A percentile compares a stretch with the other conserved stretches of the same genome.
phyloP scores from a whole-genome alignment of 1,140 invertebrate species.

The Sitophilus oryzae region DNA sequence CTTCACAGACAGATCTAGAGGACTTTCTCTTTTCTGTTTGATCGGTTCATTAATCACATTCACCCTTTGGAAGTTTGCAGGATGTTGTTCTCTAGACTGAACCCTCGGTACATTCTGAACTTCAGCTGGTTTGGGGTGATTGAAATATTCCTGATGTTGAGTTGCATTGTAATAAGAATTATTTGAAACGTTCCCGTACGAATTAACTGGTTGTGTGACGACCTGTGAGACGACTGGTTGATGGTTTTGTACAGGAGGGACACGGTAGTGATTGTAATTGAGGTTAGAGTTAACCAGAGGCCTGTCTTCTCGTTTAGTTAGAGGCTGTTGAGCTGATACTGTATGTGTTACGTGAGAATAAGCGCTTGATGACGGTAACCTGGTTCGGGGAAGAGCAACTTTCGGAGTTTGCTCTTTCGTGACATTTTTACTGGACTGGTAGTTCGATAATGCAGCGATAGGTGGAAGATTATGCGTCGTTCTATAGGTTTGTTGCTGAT shows the following conservation, averaged over 20 bases:
- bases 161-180: constrained; percentile 13
- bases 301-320: neutral
- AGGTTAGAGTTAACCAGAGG: neutral
- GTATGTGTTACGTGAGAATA: neutral
- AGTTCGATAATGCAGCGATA: constrained; percentile 47
- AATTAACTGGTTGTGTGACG: constrained; percentile 23
- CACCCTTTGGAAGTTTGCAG: neutral
- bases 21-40: constrained; percentile 61
- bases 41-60: constrained; percentile 5
- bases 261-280: constrained; percentile 2
- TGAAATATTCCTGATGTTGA: constrained; percentile 1
- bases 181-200: constrained; percentile 27
- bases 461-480: constrained; percentile 51
- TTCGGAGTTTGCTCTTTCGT: constrained; percentile 36
- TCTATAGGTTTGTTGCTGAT: constrained; percentile 13
- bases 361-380: constrained; percentile 16
- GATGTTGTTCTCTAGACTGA: constrained; percentile 18
- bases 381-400: constrained; percentile 18
- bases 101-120: constrained; percentile 2
- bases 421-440: constrained; percentile 43
- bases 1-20: constrained; percentile 77
- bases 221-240: constrained; percentile 7
- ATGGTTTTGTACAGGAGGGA: constrained; percentile 14
- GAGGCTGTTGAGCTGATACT: neutral
- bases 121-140: neutral